These are phyloP conservation scores for Acronicta aceris DNA, from an alignment of 2,888 invertebrate genomes.

Conservation along the genomic window DNA sequence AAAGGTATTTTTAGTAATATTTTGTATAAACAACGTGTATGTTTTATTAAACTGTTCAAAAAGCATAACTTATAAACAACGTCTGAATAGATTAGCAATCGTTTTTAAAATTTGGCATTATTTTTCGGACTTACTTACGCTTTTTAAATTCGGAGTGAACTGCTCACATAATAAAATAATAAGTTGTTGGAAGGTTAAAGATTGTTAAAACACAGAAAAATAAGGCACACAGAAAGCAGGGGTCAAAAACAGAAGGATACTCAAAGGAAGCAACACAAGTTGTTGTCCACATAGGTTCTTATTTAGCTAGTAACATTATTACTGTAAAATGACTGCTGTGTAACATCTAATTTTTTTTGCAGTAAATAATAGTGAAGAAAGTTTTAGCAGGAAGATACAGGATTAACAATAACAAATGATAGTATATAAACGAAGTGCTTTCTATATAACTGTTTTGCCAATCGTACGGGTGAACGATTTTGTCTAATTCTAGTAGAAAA, in stretches of 20 bases:
- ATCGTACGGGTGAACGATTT: conserved; percentile 30
- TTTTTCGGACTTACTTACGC: not conserved
- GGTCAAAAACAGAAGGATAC: conserved; percentile 31
- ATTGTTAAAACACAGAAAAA: conserved; percentile 24
- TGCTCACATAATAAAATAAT: not conserved
- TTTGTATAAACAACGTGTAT: conserved; percentile 31
- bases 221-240: conserved; percentile 52
- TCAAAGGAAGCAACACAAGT: conserved; percentile 23
- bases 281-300: conserved; percentile 11
- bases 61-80: conserved; percentile 5
- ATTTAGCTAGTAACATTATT: conserved; percentile 14
- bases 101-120: not conserved
- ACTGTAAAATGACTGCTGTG: conserved; percentile 6
- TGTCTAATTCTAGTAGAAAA: conserved; percentile 43
- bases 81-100: conserved; percentile 2
- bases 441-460: conserved; percentile 30
- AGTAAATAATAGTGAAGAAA: not conserved
- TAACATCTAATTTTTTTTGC: not conserved
- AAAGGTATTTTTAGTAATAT: conserved; percentile 26
- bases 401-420: conserved; percentile 32
- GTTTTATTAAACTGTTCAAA: conserved; percentile 9
- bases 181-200: conserved; percentile 3
- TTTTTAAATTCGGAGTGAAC: not conserved
- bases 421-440: conserved; percentile 31
- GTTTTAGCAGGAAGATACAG: conserved; percentile 1